A percentile compares a stretch with the other conserved stretches of the same genome.
These are phyloP conservation scores for Fopius arisanus DNA, from an alignment of 1,140 invertebrate genomes.

Conservation along the genomic window DNA sequence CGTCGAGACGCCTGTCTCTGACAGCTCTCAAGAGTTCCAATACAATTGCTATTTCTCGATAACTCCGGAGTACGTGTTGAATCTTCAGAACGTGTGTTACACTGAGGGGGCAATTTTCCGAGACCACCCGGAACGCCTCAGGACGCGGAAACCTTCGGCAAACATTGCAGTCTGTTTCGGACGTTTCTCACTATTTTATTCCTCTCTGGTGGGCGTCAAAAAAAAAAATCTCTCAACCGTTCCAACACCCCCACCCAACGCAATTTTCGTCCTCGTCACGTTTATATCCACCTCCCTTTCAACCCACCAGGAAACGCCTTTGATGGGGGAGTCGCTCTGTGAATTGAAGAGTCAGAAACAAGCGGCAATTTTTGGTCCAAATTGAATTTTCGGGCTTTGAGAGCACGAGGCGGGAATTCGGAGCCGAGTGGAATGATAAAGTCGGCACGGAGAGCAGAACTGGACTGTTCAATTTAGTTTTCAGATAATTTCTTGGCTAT, in stretches of 20 bases:
- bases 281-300: neutral
- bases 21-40: neutral
- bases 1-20: neutral
- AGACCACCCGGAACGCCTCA: constrained; percentile 1
- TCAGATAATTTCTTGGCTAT: too few species aligned
- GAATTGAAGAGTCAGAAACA: constrained; percentile 30
- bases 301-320: neutral
- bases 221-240: neutral
- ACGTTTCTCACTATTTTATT: constrained; percentile 11
- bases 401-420: neutral
- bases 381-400: constrained; percentile 24
- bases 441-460: too few species aligned
- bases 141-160: constrained; percentile 12
- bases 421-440: neutral
- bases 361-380: constrained; percentile 30
- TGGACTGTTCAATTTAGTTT: too few species aligned
- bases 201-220: neutral
- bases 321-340: constrained; percentile 12
- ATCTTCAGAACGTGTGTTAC: neutral
- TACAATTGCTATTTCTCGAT: neutral
- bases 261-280: constrained; percentile 30
- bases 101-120: neutral
- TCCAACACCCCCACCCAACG: constrained; percentile 1
- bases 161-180: constrained; percentile 16
- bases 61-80: neutral